Percentiles rank a stretch among this genome's conserved stretches.
Conservation (phyloP, 2,797 vertebrate species). For the Alca torda region DNA sequence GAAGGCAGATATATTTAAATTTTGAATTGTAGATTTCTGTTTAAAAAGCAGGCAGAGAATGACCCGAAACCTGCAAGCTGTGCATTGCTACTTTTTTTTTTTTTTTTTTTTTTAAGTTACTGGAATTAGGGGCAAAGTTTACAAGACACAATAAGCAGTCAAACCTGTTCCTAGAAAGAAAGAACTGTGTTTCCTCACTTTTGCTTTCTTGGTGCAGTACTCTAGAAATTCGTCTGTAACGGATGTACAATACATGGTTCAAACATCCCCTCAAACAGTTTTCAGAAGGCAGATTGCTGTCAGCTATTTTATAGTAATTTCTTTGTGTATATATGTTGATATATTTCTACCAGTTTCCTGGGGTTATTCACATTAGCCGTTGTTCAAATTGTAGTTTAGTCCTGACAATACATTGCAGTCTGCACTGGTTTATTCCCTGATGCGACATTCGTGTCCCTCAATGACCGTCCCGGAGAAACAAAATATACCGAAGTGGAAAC, state of each 20-base stretch:
- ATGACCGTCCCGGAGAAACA: neutral
- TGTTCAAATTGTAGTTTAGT: neutral
- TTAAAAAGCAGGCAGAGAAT: neutral
- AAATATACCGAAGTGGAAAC: neutral
- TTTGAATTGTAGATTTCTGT: neutral
- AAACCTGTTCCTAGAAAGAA: neutral
- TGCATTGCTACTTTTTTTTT: neutral
- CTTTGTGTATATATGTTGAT: neutral
- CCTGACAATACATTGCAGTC: neutral
- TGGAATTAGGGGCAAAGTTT: neutral
- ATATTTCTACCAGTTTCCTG: neutral
- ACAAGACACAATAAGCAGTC: neutral
- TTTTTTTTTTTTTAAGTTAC: neutral
- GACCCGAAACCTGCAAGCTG: neutral
- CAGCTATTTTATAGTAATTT: neutral
- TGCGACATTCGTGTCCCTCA: neutral
- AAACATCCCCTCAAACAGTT: neutral
- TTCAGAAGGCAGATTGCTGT: neutral
- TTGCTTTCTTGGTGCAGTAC: neutral
- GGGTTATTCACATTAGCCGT: neutral
- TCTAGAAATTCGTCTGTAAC: neutral
- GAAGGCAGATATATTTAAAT: neutral
- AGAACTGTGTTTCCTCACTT: neutral
- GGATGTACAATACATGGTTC: rapidly evolving
- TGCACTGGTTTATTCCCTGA: neutral